Evolutionary conservation across 2,888 invertebrate species (phyloP), one percentile per base, ranked within the genome.

Genomic region (Sesia bembeciformis): DNA sequence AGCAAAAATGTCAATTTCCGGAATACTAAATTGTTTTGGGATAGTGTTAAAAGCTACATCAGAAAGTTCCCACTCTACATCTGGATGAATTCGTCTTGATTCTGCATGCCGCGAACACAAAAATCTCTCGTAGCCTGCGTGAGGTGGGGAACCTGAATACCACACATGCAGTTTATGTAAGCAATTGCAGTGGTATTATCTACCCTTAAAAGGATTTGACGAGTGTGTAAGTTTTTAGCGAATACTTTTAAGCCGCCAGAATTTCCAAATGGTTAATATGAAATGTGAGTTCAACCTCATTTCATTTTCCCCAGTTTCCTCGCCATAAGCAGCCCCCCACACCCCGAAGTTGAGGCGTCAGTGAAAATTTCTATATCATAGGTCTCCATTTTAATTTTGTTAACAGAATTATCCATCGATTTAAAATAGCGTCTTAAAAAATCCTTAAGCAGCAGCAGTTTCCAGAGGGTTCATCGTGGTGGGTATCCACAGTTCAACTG

Each of bases 41-140:
- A 57, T 52, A 38, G 40, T 41, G 4, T 54, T 4, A 51, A 56
- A 59, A n/a, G 57, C 54, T 3, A 3, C 6, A 5, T 39, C n/a
- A 3, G 56, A 49, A 4, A 57, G 39, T 40, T 54, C 52, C 55
- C 56, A 58, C 41, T 57, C 58, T 0, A 54, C 57, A 8, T 57
- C 57, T 1, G 53, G 39, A 23, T 58, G 51, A 1, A 49, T 5
- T 3, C 55, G 55, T 4, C 62, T 40, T 3, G 61, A 64, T 52
- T 62, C 62, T 3, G n/a, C n/a, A 41, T 63, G 64, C 63, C 2
- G 62, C 64, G 55, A 57, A 60, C 6, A 66, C 51, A 41, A 53
- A 53, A 4, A 64, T 52, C 40, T 5, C 52, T 52, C 1, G 63
- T 4, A 4, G 64, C 23, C 5, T 58, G 5, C 8, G 52, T 63